Base-by-base conservation (phyloP, 1,140 invertebrate genomes). In the Onthophagus taurus region DNA sequence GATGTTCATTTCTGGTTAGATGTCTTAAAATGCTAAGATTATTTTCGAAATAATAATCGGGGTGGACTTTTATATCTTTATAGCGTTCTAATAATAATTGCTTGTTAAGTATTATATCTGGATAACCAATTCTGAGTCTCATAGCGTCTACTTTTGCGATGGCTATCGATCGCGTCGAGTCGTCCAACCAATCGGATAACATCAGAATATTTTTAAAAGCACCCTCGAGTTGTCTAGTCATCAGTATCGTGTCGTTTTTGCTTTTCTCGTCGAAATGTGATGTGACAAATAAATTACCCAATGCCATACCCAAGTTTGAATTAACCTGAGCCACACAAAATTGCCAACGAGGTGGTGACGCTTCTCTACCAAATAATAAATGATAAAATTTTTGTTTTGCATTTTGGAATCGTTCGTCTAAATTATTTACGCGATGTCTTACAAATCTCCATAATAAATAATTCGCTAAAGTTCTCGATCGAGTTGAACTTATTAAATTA, bases 361-460 rank as follows among this genome's bases (percentile, higher is more conserved):
- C 70, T 54, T 84, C 77, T 29, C 81, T 72, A 9, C 87, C 86
- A 54, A 81, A 83, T 11, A 87, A 59, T 16, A 77, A 72, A 37
- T 74, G 77, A 57, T 79, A 80, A 56, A 85, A 87, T 55, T 78
- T 76, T 64, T 80, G 77, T 51, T 77, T 78, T 8, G 73, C 75
- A 24, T 72, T 72, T 52, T 77, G 70, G 61, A 89, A 92, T 24
- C 84, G 71, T 57, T 83, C 77, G 47, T 89, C 88, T 44, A 92
- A 69, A 63, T 90, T 89, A 55, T 85, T 87, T 11, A 90, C 79
- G 50, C 88, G 71, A 58, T 89, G 85, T 47, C 85, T 76, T 23
- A 92, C 81, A 55, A 93, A 88, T 47, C 89, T 70, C 88, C 89
- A 93, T 8, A 92, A 64, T 33, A 89, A 54, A 66, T 91, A 85